These are phyloP conservation scores for Apteryx owenii DNA, from an alignment of 2,113 vertebrate genomes.

Conservation along the genomic window DNA sequence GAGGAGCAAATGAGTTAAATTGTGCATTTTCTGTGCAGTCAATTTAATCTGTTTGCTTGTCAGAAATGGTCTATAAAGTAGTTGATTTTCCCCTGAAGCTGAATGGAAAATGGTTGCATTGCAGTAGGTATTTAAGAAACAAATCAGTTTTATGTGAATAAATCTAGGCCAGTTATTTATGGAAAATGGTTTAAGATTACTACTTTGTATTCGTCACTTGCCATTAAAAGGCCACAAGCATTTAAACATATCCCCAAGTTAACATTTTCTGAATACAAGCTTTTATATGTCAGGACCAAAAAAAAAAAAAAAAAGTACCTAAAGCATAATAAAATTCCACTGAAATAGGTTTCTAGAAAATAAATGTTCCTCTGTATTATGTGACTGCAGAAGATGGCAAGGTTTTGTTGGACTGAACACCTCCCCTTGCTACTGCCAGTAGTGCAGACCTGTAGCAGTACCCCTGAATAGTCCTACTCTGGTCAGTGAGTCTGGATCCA, in stretches of 20 bases:
- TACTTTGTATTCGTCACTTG: neutral
- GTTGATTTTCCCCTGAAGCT: neutral
- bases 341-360: neutral
- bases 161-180: neutral
- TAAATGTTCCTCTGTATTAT: neutral
- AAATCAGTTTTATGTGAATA: neutral
- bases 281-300: neutral
- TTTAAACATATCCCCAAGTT: neutral
- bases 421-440: neutral
- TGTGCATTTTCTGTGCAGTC: neutral
- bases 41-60: neutral
- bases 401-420: neutral
- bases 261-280: neutral
- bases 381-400: neutral
- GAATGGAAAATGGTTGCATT: neutral
- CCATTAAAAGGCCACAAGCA: neutral
- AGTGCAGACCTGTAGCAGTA: neutral
- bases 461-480: neutral
- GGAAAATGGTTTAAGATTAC: neutral
- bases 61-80: neutral
- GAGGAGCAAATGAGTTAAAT: neutral
- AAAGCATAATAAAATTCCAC: neutral
- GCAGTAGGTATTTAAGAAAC: neutral
- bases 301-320: neutral
- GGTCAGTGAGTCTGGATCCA: neutral